Evolutionary conservation across 1,140 invertebrate genomes (phyloP).

Genomic region (Listronotus oregonensis): DNA sequence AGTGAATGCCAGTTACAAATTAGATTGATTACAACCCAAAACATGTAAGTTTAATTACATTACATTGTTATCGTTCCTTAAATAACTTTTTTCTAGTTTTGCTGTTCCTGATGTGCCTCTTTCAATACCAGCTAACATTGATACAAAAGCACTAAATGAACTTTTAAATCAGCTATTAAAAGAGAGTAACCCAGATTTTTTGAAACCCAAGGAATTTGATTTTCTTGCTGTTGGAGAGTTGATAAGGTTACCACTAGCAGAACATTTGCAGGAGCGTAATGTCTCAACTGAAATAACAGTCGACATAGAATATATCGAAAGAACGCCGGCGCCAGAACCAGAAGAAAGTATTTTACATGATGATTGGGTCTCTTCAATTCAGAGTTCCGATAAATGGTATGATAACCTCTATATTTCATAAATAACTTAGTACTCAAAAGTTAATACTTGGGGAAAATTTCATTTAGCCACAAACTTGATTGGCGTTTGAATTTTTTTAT

Average conservation of each 20-base stretch:
- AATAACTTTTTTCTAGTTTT: conserved; percentile 69
- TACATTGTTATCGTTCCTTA: conserved; percentile 4
- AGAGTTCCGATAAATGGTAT: conserved; percentile 73
- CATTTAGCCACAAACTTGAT: too few relatives aligned
- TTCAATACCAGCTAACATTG: conserved; percentile 74
- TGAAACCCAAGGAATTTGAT: conserved; percentile 78
- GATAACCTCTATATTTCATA: background rate
- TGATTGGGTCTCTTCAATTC: conserved; percentile 92
- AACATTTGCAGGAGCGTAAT: conserved; percentile 71
- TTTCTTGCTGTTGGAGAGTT: conserved; percentile 85
- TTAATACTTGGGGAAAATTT: too few relatives aligned
- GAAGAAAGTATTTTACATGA: conserved; percentile 90
- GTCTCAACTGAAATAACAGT: conserved; percentile 78
- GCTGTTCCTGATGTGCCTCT: conserved; percentile 84
- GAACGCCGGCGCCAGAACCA: conserved; percentile 85
- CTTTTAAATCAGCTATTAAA: conserved; percentile 81
- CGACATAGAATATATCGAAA: conserved; percentile 88
- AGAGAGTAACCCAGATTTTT: conserved; percentile 61
- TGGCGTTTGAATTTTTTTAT: conserved; percentile 8
- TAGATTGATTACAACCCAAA: conserved; percentile 78
- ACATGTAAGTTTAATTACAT: conserved; percentile 66
- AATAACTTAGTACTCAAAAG: too few relatives aligned
- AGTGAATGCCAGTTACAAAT: conserved; percentile 70
- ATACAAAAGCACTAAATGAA: conserved; percentile 73
- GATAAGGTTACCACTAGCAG: conserved; percentile 68